Evolutionary conservation across 2,888 invertebrate genomes (phyloP).

Genomic region (Marasmarcha lunaedactyla): DNA sequence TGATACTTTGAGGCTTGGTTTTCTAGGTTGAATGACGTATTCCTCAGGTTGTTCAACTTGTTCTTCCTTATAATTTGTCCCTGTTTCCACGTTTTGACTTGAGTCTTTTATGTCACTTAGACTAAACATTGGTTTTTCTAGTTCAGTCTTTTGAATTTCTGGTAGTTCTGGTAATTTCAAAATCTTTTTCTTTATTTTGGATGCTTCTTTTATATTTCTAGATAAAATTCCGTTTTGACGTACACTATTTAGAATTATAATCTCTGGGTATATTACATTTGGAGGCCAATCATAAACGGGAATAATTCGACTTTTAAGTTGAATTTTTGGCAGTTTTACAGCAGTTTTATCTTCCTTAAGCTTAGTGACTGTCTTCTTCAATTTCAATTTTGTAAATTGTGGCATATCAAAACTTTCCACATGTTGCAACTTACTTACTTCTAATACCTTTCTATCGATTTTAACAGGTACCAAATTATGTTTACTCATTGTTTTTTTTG

Average conservation of each 20-base stretch:
- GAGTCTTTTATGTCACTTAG: constrained; percentile 49
- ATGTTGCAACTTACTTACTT: constrained; percentile 74
- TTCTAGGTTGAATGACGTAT: constrained; percentile 47
- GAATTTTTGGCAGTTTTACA: constrained; percentile 73
- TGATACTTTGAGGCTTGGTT: constrained; percentile 51
- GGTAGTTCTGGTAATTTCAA: constrained; percentile 67
- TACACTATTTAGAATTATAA: constrained; percentile 66
- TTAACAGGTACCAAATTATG: constrained; percentile 60
- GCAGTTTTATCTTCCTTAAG: constrained; percentile 52
- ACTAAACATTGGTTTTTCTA: constrained; percentile 69
- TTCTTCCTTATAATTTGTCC: constrained; percentile 22
- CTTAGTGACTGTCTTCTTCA: constrained; percentile 71
- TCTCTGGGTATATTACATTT: constrained; percentile 53
- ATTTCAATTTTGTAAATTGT: constrained; percentile 76
- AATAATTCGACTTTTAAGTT: constrained; percentile 78
- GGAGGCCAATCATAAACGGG: constrained; percentile 74
- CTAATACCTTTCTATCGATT: constrained; percentile 73
- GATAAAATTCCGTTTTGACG: constrained; percentile 77
- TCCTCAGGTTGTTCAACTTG: constrained; percentile 46
- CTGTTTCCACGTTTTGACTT: constrained; percentile 12
- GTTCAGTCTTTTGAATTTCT: constrained; percentile 63
- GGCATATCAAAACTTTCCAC: constrained; percentile 72
- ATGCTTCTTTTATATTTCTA: constrained; percentile 78
- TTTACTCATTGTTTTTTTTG: constrained; percentile 23
- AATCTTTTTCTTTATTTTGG: constrained; percentile 71